Percentiles rank a stretch among this genome's conserved stretches.
Evolutionary conservation across 2,797 vertebrate genomes (phyloP).

Genomic region (Acrossocheilus fasciatus): DNA sequence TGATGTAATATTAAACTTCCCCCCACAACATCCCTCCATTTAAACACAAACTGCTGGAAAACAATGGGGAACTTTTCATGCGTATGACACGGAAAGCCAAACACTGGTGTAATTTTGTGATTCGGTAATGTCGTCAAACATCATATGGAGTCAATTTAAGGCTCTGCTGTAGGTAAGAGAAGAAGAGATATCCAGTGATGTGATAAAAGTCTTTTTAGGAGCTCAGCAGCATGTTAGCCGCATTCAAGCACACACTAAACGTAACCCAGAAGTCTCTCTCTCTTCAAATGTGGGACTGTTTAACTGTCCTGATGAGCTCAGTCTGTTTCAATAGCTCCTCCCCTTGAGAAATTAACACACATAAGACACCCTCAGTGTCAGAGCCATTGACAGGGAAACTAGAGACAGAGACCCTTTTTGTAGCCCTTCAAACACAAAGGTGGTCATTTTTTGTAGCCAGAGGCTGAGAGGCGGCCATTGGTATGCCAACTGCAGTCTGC

Average conservation of each 20-base stretch:
- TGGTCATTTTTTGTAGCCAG: conserved; percentile 65
- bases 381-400: conserved; percentile 36
- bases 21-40: neutral
- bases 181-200: conserved; percentile 29
- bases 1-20: conserved; percentile 42
- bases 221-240: conserved; percentile 33
- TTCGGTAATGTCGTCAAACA: conserved; percentile 63
- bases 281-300: conserved; percentile 70
- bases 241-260: conserved; percentile 57
- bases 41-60: conserved; percentile 39
- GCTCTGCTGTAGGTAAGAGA: conserved; percentile 73
- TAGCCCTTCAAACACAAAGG: conserved; percentile 67
- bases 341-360: conserved; percentile 68
- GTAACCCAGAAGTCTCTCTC: conserved; percentile 51
- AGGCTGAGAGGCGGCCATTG: conserved; percentile 62
- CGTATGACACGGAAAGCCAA: conserved; percentile 56
- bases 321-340: conserved; percentile 66
- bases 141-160: conserved; percentile 74
- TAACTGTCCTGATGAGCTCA: conserved; percentile 71
- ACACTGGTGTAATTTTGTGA: conserved; percentile 61
- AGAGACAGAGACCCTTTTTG: conserved; percentile 50
- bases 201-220: conserved; percentile 53
- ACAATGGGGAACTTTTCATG: conserved; percentile 70
- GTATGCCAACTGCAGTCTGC: conserved; percentile 73
- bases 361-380: conserved; percentile 48